A percentile compares a stretch with the other conserved stretches of the same genome.
Evolutionary conservation across 37 sponge, comb jelly and placozoan genomes (phyloP).

Genomic region (Theonella swinhoei): DNA sequence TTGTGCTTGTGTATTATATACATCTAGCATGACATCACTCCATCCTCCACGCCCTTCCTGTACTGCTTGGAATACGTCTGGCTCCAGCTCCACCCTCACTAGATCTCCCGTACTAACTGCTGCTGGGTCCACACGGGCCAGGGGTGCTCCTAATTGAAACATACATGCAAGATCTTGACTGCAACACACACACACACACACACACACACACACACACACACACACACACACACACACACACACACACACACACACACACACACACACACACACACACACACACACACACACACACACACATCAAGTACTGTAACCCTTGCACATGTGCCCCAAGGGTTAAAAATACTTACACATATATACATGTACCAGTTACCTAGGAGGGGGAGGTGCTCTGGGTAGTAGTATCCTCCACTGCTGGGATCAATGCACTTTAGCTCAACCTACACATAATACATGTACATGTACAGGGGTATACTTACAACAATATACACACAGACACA

Average conservation of each 20-base stretch:
- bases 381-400: slow-evolving; percentile 84
- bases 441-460: slow-evolving; percentile 8
- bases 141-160: slow-evolving; percentile 9
- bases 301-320: neutral
- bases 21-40: slow-evolving; percentile 76
- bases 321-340: neutral
- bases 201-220: neutral
- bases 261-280: neutral
- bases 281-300: neutral
- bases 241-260: neutral
- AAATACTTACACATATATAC: neutral
- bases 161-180: no score
- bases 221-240: neutral
- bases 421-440: slow-evolving; percentile 70
- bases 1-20: no score
- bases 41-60: slow-evolving; percentile 91
- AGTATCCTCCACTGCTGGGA: slow-evolving; percentile 55
- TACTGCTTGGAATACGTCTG: slow-evolving; percentile 68
- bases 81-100: slow-evolving; percentile 75
- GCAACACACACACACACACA: no score
- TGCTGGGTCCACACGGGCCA: neutral
- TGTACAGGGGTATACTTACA: neutral
- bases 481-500: neutral
- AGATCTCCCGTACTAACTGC: slow-evolving; percentile 60
- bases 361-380: slow-evolving; percentile 43